Percentiles rank a stretch among this genome's conserved stretches.
Conservation (phyloP, 2,797 vertebrate genomes). For the Micrastur ruficollis region DNA sequence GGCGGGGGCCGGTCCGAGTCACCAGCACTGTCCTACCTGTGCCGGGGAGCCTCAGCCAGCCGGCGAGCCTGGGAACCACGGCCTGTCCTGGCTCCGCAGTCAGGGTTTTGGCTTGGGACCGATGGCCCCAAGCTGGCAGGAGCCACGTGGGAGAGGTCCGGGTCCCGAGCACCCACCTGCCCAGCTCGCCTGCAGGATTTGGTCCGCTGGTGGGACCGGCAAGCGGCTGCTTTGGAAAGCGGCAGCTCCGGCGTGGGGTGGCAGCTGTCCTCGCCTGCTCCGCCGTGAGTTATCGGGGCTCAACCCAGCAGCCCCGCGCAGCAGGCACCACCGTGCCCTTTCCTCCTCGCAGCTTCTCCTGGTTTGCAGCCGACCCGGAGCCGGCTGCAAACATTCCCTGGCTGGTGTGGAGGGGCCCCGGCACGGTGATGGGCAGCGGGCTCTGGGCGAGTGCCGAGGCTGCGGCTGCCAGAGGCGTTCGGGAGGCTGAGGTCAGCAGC, state of each 20-base stretch:
- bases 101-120: neutral
- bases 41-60: neutral
- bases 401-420: neutral
- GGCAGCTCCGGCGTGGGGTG: neutral
- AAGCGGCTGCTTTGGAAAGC: neutral
- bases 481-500: neutral
- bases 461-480: neutral
- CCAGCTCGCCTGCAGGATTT: neutral
- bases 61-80: accelerated
- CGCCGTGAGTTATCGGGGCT: neutral
- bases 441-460: neutral
- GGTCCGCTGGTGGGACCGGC: neutral
- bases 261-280: neutral
- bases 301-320: neutral
- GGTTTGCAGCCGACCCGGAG: neutral
- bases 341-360: neutral
- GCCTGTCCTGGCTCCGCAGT: neutral
- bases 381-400: neutral
- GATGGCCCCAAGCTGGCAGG: neutral
- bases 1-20: accelerated
- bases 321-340: neutral
- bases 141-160: neutral
- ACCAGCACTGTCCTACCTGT: neutral
- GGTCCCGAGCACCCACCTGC: neutral
- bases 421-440: neutral